These are phyloP conservation scores for Leptarthrus brevirostris DNA, from an alignment of 2,888 invertebrate genomes.

Conservation along the genomic window DNA sequence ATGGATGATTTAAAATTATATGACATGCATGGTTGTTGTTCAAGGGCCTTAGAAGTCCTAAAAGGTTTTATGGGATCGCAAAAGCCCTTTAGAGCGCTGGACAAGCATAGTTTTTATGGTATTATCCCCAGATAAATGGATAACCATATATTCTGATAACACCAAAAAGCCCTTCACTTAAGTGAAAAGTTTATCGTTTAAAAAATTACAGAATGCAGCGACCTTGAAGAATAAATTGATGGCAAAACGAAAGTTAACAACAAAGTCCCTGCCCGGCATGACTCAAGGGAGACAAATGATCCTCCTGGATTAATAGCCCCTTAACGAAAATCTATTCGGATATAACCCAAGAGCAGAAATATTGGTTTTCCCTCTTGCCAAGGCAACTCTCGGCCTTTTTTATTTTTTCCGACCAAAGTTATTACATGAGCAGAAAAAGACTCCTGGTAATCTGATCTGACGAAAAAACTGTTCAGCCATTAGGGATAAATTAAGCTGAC, in stretches of 20 bases:
- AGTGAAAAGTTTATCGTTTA: neutral
- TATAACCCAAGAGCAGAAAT: neutral
- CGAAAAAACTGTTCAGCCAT: constrained; percentile 17
- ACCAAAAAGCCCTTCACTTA: too few relatives aligned
- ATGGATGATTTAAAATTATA: too few relatives aligned
- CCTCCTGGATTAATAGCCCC: constrained; percentile 20
- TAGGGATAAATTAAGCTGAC: constrained; percentile 38
- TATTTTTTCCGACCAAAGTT: constrained; percentile 23
- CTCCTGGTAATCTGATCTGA: constrained; percentile 17
- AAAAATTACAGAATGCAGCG: constrained; percentile 9
- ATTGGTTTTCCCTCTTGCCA: neutral
- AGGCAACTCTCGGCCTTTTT: neutral
- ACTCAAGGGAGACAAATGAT: constrained; percentile 32
- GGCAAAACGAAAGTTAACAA: neutral
- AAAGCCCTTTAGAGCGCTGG: too few relatives aligned
- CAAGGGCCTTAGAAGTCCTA: too few relatives aligned
- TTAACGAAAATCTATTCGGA: constrained; percentile 21
- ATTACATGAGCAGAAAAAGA: constrained; percentile 1
- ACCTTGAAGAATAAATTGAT: constrained; percentile 5
- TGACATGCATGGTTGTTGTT: too few relatives aligned
- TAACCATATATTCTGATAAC: too few relatives aligned
- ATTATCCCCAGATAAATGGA: too few relatives aligned
- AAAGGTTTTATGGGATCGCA: too few relatives aligned
- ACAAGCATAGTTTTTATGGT: too few relatives aligned
- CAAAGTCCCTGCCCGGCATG: neutral